Evolutionary conservation across 2,113 vertebrate genomes (phyloP).

Genomic region (Candoia aspera): DNA sequence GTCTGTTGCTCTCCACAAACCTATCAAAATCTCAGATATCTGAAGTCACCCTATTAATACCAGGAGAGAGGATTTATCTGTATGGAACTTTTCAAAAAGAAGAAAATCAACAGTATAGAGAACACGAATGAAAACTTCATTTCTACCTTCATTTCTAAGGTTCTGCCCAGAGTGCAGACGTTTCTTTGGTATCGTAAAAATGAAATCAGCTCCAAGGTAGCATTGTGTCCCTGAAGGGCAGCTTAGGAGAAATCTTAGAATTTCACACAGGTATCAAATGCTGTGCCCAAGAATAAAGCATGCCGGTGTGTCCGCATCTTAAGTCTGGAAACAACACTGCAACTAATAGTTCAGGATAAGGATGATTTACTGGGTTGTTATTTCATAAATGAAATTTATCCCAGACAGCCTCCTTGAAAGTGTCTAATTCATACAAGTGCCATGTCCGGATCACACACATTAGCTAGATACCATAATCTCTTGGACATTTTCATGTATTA

Average conservation of each 20-base stretch:
- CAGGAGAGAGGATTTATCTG: neutral
- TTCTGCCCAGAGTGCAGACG: neutral
- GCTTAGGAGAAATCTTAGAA: neutral
- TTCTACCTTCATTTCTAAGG: neutral
- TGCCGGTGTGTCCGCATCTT: neutral
- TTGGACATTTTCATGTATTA: neutral
- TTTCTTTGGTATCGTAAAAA: slow-evolving; percentile 6
- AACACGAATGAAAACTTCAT: neutral
- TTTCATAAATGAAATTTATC: slow-evolving; percentile 14
- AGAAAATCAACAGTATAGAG: neutral
- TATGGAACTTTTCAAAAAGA: neutral
- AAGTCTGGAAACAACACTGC: neutral
- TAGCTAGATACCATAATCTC: slow-evolving; percentile 8
- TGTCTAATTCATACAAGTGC: neutral
- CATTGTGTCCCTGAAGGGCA: neutral
- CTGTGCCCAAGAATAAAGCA: neutral
- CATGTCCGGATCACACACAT: neutral
- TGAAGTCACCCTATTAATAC: neutral
- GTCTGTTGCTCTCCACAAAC: neutral
- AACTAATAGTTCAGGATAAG: neutral
- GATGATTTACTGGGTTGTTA: slow-evolving; percentile 15
- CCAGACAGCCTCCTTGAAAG: neutral
- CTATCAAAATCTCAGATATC: neutral
- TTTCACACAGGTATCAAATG: neutral
- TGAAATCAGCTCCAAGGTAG: neutral